Evolutionary conservation across 2,888 invertebrate genomes (phyloP).

Genomic region (Schrankia costaestrigalis): DNA sequence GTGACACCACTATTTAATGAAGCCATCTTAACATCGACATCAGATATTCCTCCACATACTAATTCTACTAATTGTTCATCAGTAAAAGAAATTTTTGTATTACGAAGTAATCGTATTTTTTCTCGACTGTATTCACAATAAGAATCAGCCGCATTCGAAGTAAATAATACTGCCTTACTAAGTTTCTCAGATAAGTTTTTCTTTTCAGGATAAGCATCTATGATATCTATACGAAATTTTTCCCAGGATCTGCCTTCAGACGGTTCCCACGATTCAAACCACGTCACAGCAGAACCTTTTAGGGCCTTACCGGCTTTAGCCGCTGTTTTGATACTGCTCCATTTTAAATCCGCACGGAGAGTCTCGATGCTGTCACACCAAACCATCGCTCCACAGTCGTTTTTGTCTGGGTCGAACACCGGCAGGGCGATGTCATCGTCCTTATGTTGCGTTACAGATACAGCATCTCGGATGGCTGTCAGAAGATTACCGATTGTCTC

Average conservation of each 20-base stretch:
- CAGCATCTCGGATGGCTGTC: constrained; percentile 8
- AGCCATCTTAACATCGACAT: constrained; percentile 25
- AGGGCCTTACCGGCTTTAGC: constrained; percentile 29
- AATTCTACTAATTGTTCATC: constrained; percentile 3
- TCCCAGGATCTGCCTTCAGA: constrained; percentile 2
- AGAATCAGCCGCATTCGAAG: constrained; percentile 1
- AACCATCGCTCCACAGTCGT: constrained; percentile 16
- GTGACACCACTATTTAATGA: constrained; percentile 22
- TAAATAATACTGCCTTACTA: constrained; percentile 1
- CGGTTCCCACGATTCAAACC: constrained; percentile 18
- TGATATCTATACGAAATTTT: not conserved
- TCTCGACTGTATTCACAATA: constrained; percentile 5
- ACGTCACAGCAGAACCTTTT: constrained; percentile 22
- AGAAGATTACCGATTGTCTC: constrained; percentile 1
- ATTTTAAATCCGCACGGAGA: constrained; percentile 12
- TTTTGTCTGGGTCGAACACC: constrained; percentile 8
- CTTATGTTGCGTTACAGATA: not conserved
- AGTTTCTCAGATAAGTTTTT: constrained; percentile 1
- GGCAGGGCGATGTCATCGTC: constrained; percentile 12
- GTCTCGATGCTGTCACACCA: constrained; percentile 25
- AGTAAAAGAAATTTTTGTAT: constrained; percentile 4
- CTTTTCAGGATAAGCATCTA: not conserved
- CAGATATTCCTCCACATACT: constrained; percentile 6
- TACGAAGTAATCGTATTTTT: constrained; percentile 1
- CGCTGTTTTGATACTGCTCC: constrained; percentile 9